Conservation (phyloP, 2,797 vertebrate species). For the Diceros bicornis region DNA sequence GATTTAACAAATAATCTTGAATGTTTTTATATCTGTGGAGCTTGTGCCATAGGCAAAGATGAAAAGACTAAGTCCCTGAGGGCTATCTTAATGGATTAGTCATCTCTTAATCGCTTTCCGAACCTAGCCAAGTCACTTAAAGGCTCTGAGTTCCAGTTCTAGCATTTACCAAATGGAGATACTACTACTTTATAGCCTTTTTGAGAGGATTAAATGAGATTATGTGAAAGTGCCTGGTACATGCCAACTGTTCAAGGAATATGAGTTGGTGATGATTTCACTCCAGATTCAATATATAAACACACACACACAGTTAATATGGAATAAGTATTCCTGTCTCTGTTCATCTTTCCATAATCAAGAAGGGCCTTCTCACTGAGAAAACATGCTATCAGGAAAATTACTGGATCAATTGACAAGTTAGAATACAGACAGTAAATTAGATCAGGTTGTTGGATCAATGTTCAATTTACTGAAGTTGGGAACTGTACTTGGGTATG, state of each 20-base stretch:
- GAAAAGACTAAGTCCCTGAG: neutral
- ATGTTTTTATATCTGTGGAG: neutral
- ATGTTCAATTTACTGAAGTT: neutral
- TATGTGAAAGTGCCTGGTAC: neutral
- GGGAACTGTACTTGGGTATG: neutral
- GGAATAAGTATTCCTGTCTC: neutral
- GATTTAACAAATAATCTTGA: slow-evolving; percentile 15
- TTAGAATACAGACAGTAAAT: neutral
- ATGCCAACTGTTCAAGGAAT: neutral
- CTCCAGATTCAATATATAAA: neutral
- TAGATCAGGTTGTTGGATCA: neutral
- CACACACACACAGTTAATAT: neutral
- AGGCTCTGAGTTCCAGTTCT: neutral
- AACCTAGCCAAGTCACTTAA: neutral
- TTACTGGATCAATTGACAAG: neutral
- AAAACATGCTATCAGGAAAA: neutral
- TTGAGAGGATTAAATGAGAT: neutral
- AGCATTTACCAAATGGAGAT: neutral
- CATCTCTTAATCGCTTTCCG: neutral
- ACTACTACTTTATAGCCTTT: neutral
- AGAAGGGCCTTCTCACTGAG: neutral
- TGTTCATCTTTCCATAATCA: neutral
- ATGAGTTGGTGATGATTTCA: neutral
- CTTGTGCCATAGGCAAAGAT: neutral
- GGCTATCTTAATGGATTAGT: neutral